Evolutionary conservation across 2,797 vertebrate species (phyloP), one percentile per base, ranked within the genome.

Genomic region (Smutsia temminckii): DNA sequence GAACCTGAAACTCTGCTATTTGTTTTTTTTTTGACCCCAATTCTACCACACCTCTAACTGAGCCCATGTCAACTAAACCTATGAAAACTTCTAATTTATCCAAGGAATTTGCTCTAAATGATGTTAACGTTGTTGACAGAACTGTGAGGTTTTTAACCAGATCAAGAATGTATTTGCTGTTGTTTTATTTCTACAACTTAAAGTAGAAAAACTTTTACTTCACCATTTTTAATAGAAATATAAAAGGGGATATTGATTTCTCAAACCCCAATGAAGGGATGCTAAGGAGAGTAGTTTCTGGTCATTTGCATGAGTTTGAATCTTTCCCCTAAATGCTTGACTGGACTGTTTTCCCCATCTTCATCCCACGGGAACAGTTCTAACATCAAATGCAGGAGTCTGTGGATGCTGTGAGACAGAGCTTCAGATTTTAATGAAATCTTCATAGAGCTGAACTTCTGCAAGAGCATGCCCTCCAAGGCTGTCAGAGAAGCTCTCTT

Each of bases 71-170:
- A 88, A 91, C 40, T 12, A 93, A 51, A 68, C 53, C 29, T 66
- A 69, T 25, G 32, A 93, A 96, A 91, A 85, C 27, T 85, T 25
- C 71, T 79, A 34, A 37, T 79, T 91, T 80, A 86, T 27, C 32
- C 32, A 72, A 95, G 69, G 34, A 94, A 96, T 94, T 95, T 89
- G 53, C 77, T 72, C 71, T 80, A 46, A 71, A 91, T 83, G 49
- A 69, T 66, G n/a, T 88, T 34, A 85, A 66, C 6, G 2, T 64
- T 81, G 29, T 71, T 74, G 80, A 90, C 42, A 92, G 61, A 85
- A 34, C 16, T 29, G 20, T 66, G 72, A 77, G 88, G 51, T 71
- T 95, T 90, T 63, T 90, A 92, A 91, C 11, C 59, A 90, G 78
- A 90, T 32, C 29, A 42, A 37, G 27, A 63, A 57, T 63, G 9